phyloP scores from a whole-genome alignment of 2,888 invertebrate species.

The Apantesis nais region DNA sequence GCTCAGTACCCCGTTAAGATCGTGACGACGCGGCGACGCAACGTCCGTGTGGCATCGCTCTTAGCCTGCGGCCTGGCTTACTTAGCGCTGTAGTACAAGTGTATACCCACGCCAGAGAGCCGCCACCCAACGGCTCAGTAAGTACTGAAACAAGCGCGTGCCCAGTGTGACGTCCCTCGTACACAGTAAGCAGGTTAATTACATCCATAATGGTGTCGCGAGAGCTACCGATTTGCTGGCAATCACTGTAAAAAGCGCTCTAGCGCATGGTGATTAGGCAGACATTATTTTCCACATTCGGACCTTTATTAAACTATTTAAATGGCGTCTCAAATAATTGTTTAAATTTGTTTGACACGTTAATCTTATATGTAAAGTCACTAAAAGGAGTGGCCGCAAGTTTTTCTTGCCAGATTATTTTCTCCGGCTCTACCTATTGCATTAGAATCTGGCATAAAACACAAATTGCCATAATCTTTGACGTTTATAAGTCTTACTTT shows the following conservation, averaged over 20 bases:
- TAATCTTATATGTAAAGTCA: no score
- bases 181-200: not conserved
- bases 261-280: not conserved
- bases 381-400: no score
- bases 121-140: not conserved
- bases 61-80: not conserved
- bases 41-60: no score
- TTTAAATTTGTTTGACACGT: not conserved
- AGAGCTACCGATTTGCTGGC: not conserved
- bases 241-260: constrained; percentile 2
- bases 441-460: no score
- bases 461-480: no score
- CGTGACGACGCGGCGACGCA: no score
- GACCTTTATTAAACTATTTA: not conserved
- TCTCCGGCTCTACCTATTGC: no score
- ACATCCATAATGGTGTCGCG: not conserved
- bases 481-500: no score
- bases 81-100: not conserved
- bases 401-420: no score
- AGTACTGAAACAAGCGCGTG: not conserved
- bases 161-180: not conserved
- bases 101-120: not conserved
- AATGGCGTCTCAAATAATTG: not conserved
- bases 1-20: no score
- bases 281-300: not conserved